These are phyloP conservation scores for Anabacerthia variegaticeps DNA, from an alignment of 2,797 vertebrate genomes.

Conservation along the genomic window DNA sequence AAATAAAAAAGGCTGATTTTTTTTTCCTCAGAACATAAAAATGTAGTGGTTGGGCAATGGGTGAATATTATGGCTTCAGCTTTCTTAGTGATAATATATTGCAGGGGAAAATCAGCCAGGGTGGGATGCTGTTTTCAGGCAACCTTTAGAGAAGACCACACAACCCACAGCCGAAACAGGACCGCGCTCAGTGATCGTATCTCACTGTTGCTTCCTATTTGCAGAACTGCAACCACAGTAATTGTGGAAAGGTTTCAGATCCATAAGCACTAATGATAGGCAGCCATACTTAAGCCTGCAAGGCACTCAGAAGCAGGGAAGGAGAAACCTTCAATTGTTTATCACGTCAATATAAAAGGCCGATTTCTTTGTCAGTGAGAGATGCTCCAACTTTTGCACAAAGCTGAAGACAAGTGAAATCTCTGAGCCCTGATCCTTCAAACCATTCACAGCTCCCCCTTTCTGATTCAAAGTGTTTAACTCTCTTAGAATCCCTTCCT, in stretches of 20 bases:
- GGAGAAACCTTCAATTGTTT: neutral
- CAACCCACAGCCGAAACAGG: neutral
- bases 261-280: neutral
- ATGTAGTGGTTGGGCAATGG: neutral
- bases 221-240: neutral
- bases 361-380: neutral
- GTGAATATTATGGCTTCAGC: neutral
- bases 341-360: neutral
- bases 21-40: slow-evolving; percentile 1
- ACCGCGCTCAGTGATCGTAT: neutral
- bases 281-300: neutral
- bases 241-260: slow-evolving; percentile 38
- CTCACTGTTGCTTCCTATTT: neutral
- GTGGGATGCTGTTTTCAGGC: neutral
- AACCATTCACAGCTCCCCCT: neutral
- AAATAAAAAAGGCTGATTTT: neutral
- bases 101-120: neutral
- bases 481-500: neutral
- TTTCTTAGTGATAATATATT: slow-evolving; percentile 17
- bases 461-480: neutral
- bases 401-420: neutral
- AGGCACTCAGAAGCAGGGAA: slow-evolving; percentile 2
- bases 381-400: neutral
- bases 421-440: neutral
- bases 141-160: slow-evolving; percentile 5